Percentiles rank a stretch among this genome's conserved stretches.
Conservation (phyloP, 2,797 vertebrate species). For the Euphonia xanthogaster region DNA sequence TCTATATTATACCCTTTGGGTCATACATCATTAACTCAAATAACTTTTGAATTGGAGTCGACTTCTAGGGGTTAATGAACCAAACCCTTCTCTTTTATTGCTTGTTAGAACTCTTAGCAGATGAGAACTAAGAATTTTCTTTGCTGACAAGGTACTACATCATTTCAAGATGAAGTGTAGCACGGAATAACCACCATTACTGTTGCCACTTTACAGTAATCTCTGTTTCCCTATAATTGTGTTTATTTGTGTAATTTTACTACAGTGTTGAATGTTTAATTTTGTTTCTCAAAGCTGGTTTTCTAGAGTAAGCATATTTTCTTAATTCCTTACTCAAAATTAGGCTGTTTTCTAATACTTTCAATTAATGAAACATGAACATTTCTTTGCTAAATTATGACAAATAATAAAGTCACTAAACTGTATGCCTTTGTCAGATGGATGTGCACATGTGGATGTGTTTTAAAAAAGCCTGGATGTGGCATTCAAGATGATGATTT, state of each 20-base stretch:
- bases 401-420: not conserved
- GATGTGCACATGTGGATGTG: not conserved
- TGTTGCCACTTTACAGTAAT: not conserved
- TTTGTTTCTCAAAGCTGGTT: not conserved
- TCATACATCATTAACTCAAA: conserved; percentile 11
- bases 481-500: not conserved
- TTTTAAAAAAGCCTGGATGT: not conserved
- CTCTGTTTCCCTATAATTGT: not conserved
- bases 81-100: conserved; percentile 17
- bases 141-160: conserved; percentile 1
- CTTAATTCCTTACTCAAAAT: not conserved
- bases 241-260: not conserved
- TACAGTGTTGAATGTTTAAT: not conserved
- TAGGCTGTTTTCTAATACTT: not conserved
- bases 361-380: not conserved
- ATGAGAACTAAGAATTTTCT: conserved; percentile 23
- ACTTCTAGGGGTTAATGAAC: conserved; percentile 8
- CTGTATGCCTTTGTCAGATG: not conserved
- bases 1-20: not conserved
- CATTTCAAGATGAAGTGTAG: not conserved
- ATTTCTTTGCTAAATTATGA: not conserved
- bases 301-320: not conserved
- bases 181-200: not conserved
- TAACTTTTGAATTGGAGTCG: not conserved
- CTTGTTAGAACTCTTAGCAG: not conserved